Conservation (phyloP, 2,113 vertebrate species). For the Solenodon paradoxus region DNA sequence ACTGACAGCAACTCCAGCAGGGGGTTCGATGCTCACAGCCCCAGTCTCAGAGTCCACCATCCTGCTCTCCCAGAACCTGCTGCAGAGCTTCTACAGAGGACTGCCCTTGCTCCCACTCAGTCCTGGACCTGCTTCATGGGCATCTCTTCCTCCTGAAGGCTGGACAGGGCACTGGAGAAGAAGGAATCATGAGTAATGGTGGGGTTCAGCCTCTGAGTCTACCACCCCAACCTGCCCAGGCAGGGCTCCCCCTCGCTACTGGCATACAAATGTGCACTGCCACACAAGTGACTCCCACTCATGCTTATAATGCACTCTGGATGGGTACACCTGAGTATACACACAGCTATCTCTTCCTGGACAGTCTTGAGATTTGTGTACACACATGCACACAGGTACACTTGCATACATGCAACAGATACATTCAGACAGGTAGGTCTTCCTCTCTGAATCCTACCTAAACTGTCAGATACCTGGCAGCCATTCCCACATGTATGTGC, state of each 20-base stretch:
- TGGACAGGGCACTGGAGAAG: not conserved
- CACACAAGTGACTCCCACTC: not conserved
- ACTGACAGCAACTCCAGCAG: not conserved
- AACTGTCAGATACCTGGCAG: not conserved
- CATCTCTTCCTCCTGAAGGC: conserved; percentile 53
- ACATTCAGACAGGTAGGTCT: not conserved
- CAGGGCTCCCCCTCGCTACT: not conserved
- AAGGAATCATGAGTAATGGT: not conserved
- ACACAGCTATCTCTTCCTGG: not conserved
- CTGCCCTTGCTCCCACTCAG: not conserved
- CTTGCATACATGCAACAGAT: not conserved
- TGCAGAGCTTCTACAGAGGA: not conserved
- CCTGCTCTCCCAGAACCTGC: not conserved
- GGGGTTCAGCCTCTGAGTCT: not conserved
- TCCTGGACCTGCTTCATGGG: conserved; percentile 49
- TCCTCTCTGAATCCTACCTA: not conserved
- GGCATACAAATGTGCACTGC: not conserved
- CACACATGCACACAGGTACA: not conserved
- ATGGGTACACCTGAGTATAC: not conserved
- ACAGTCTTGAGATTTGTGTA: not conserved
- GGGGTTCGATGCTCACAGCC: not conserved
- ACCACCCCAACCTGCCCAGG: not conserved
- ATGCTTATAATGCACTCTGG: not conserved
- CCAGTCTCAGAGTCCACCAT: not conserved
- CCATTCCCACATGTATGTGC: not conserved